Base-by-base conservation (phyloP, 1,140 invertebrate species). In the Meloidogyne hapla region DNA sequence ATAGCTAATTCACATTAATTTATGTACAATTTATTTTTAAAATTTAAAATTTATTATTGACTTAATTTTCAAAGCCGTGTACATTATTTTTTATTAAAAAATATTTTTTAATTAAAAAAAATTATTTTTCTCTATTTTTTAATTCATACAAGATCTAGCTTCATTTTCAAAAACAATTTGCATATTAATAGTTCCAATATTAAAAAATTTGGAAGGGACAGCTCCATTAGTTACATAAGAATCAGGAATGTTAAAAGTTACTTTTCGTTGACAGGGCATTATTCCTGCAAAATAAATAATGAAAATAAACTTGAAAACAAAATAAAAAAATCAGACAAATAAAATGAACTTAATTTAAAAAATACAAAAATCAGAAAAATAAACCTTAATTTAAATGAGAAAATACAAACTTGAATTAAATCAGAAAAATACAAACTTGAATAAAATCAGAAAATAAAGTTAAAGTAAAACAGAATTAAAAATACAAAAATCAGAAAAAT, bases 121-220 rank as follows among this genome's bases (percentile, higher is more conserved):
- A 71, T n/a, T n/a, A 4, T 26, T 56, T 64, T 33, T 13, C 18
- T 40, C 6, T 15, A 15, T 28, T 65, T 38, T n/a, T 69, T 80
- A 80, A 65, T 79, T 80, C 3, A 80, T 63, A 38, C 79, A 80
- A 26, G 68, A 67, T 40, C 79, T 66, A 61, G 70, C 79, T 79
- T 80, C 79, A 45, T 73, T 64, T 15, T 74, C 64, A 26, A 80
- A 80, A 40, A 80, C 45, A 64, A 80, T 80, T 79, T 80, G 79
- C 79, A 80, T 80, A 40, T 80, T 80, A 13, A 80, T 42, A 26
- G 72, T 79, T 15, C 79, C 79, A 40, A 80, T 74, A 63, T 80
- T 79, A 45, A 80, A 80, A 10, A 75, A 62, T 70, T 80, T 80
- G 12, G 71, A 40, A 8, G 74, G 71, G 5, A 42, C 40, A 0